Evolutionary conservation across 2,113 vertebrate species (phyloP), one percentile per base, ranked within the genome.

Genomic region (Ictalurus furcatus): DNA sequence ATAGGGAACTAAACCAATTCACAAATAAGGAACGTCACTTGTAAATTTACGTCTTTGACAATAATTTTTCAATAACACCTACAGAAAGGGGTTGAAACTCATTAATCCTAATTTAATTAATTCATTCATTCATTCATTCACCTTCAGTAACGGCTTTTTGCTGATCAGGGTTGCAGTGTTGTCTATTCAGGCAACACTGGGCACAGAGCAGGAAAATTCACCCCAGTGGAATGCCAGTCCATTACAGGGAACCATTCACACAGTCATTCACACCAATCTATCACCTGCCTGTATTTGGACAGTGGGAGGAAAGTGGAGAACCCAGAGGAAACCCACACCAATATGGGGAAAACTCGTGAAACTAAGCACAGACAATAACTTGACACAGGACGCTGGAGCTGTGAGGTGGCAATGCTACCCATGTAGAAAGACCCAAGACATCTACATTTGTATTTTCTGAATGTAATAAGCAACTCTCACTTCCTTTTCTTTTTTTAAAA

Each of bases 401-500:
- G 14, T 19, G 16, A 58, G 6, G 40, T 4, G 1, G 12, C 48
- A 28, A 80, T 54, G 23, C 6, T 34, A 54, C 44, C 25, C 44
- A 80, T 1, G 12, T 54, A 80, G 25, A 52, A 16, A 2, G 1
- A 71, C 13, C 1, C n/a, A 13, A 13, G 16, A 23, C 2, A 6
- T 12, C 40, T 4, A 23, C 21, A 44, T 63, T 71, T 71, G 79
- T 87, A 59, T 48, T 74, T 56, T 79, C 37, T 54, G 8, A 19
- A 44, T 34, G 2, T 52, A 8, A 44, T 30, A 86, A 56, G 19
- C 28, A 17, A 90, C 8, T 79, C 11, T 80, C 40, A 89, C 74
- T 91, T 86, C 54, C 9, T 73, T 89, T 86, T 17, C 11, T 82
- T 40, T 73, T 37, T 48, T 16, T 1, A 7, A 37, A 44, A 80